Percentiles rank a stretch among this genome's conserved stretches.
Evolutionary conservation across 2,113 vertebrate species (phyloP).

Genomic region (Harpagus bidentatus): DNA sequence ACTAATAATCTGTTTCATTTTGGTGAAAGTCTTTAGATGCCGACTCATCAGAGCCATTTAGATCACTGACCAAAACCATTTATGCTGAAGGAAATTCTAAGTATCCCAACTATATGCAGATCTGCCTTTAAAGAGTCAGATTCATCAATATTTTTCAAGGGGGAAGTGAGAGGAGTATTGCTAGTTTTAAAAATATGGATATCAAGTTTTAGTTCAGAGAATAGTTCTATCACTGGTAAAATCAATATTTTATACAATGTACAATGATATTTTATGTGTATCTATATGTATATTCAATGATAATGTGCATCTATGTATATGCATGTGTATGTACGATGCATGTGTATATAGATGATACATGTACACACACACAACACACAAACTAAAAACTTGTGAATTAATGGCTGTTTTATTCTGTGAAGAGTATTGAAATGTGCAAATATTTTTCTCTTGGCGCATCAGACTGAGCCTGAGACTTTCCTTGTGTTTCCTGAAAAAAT

Average conservation of each 20-base stretch:
- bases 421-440: neutral
- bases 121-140: neutral
- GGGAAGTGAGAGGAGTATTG: neutral
- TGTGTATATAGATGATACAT: too few species aligned
- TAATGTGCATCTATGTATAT: neutral
- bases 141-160: neutral
- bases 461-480: neutral
- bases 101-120: neutral
- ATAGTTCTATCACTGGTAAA: neutral
- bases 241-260: neutral
- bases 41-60: neutral
- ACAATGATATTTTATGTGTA: neutral
- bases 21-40: neutral
- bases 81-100: neutral
- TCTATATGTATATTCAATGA: neutral
- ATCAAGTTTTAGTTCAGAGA: neutral
- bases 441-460: neutral
- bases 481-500: neutral
- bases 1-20: neutral
- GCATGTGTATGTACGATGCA: too few species aligned
- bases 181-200: neutral
- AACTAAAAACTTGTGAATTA: neutral
- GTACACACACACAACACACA: neutral
- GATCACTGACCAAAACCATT: neutral
- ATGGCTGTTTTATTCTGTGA: neutral